Conservation (phyloP, 2,888 invertebrate genomes). For the Slavum lentiscoides region DNA sequence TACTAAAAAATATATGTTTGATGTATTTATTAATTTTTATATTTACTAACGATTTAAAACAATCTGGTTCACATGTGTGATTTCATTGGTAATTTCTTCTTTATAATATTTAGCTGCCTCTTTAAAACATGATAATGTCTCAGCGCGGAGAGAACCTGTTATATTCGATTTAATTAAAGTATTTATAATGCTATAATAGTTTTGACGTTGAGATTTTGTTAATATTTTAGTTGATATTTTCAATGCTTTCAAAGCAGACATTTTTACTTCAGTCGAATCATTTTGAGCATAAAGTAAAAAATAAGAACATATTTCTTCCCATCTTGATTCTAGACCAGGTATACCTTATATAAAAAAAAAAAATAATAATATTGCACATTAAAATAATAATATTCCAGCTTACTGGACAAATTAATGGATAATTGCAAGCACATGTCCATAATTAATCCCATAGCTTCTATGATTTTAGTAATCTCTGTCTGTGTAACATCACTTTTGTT, state of each 20-base stretch:
- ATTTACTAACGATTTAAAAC: constrained; percentile 22
- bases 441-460: constrained; percentile 41
- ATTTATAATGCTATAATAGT: constrained; percentile 38
- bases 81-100: constrained; percentile 34
- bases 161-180: constrained; percentile 26
- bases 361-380: not conserved
- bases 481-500: constrained; percentile 30
- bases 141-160: constrained; percentile 20
- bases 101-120: constrained; percentile 33
- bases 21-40: not conserved
- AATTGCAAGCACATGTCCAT: constrained; percentile 45
- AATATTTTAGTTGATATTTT: constrained; percentile 41
- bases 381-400: not conserved
- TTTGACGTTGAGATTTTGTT: constrained; percentile 31
- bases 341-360: constrained; percentile 21
- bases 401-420: constrained; percentile 26
- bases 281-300: constrained; percentile 43
- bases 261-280: constrained; percentile 25
- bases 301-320: constrained; percentile 49
- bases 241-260: constrained; percentile 38
- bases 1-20: not conserved
- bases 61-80: not conserved
- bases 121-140: constrained; percentile 33
- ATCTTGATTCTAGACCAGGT: constrained; percentile 39
- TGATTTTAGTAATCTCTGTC: constrained; percentile 16